Percentiles rank a stretch among this genome's conserved stretches.
Evolutionary conservation across 2,888 invertebrate genomes (phyloP).

Genomic region (Hoplodrina blanda): DNA sequence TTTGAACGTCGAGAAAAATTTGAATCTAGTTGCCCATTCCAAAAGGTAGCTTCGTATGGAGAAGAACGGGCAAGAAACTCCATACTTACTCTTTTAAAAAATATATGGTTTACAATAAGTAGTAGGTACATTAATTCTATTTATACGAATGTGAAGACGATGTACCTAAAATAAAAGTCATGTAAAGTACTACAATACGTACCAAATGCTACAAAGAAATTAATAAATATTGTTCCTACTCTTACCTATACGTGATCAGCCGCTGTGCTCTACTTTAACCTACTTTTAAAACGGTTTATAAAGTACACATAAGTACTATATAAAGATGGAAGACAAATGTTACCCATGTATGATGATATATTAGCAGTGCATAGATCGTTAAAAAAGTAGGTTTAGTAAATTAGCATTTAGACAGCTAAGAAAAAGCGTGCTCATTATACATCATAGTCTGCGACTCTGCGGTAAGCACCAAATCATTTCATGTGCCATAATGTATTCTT

Average conservation of each 20-base stretch:
- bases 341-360: neutral
- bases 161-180: too few relatives aligned
- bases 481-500: conserved; percentile 2
- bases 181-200: too few relatives aligned
- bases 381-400: conserved; percentile 5
- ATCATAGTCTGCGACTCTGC: conserved; percentile 5
- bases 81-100: too few relatives aligned
- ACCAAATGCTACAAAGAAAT: too few relatives aligned
- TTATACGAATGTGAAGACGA: too few relatives aligned
- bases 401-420: conserved; percentile 1
- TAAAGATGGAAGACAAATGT: conserved; percentile 12
- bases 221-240: too few relatives aligned
- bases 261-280: neutral
- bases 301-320: neutral
- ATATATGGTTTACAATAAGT: too few relatives aligned
- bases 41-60: too few relatives aligned
- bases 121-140: too few relatives aligned
- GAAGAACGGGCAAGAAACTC: too few relatives aligned
- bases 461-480: conserved; percentile 27
- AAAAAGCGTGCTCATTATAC: neutral
- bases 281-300: conserved; percentile 20
- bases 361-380: neutral
- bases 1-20: too few relatives aligned
- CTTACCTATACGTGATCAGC: neutral
- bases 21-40: too few relatives aligned